Evolutionary conservation across 2,888 invertebrate genomes (phyloP).

Genomic region (Cephus runcator): DNA sequence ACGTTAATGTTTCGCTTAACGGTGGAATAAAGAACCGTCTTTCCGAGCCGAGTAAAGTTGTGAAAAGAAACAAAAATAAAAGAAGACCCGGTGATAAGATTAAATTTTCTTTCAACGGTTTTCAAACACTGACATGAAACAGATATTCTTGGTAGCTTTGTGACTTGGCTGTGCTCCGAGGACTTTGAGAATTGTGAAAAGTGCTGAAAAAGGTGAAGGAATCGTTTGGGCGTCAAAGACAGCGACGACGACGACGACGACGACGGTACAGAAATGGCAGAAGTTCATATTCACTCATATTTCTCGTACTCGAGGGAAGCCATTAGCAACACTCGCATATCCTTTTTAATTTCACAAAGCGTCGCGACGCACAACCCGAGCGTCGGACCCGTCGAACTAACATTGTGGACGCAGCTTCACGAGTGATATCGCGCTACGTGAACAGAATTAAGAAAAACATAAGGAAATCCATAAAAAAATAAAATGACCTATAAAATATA

Average conservation of each 20-base stretch:
- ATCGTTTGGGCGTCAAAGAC: not conserved
- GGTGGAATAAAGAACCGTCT: not conserved
- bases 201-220: not conserved
- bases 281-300: not conserved
- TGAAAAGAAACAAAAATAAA: not conserved
- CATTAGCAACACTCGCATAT: not conserved
- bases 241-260: not conserved
- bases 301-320: not conserved
- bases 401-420: not conserved
- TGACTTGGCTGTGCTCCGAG: not conserved
- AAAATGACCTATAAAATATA: not conserved
- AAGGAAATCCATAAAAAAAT: not conserved
- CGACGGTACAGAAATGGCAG: not conserved
- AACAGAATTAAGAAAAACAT: not conserved
- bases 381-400: not conserved
- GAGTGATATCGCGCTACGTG: not conserved
- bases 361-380: not conserved
- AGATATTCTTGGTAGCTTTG: not conserved
- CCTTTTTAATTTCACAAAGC: not conserved
- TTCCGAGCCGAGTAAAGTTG: not conserved
- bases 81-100: not conserved
- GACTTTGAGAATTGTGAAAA: not conserved
- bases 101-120: not conserved
- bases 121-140: not conserved
- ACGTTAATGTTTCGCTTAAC: not conserved